Evolutionary conservation across 2,113 vertebrate species (phyloP).

Genomic region (Cygnus atratus): DNA sequence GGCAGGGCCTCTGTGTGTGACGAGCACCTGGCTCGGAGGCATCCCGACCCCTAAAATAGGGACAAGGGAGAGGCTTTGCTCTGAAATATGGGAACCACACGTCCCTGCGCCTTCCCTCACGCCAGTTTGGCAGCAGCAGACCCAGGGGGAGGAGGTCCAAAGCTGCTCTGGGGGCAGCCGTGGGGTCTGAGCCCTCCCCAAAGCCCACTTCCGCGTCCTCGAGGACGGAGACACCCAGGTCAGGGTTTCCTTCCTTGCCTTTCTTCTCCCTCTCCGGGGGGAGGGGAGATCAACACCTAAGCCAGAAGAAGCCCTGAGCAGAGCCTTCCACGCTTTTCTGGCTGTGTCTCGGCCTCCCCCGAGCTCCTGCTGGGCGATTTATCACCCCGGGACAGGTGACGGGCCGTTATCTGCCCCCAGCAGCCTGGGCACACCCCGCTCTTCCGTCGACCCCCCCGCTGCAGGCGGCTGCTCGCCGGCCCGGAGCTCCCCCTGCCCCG

Average conservation of each 20-base stretch:
- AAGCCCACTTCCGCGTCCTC: not conserved
- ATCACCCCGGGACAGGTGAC: not conserved
- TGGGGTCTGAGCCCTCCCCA: not conserved
- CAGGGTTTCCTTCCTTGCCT: not conserved
- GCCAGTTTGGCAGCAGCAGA: fast-evolving
- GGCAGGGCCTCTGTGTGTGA: not conserved
- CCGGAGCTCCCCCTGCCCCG: fast-evolving
- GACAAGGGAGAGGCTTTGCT: not conserved
- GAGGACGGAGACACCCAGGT: not conserved
- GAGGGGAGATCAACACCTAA: fast-evolving
- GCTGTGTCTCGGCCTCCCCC: not conserved
- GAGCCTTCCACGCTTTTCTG: not conserved
- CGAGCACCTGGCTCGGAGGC: no score
- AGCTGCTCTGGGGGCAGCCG: fast-evolving
- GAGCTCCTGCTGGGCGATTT: fast-evolving
- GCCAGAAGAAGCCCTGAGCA: not conserved
- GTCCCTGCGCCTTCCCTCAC: not conserved
- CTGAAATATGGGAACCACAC: fast-evolving
- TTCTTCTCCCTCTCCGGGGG: not conserved
- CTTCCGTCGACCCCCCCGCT: not conserved
- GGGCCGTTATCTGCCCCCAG: no score
- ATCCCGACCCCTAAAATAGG: not conserved
- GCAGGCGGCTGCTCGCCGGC: not conserved
- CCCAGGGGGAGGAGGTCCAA: not conserved
- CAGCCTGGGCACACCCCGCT: not conserved